Base-by-base conservation (phyloP, 2,797 vertebrate genomes). In the Gambelia wislizenii region DNA sequence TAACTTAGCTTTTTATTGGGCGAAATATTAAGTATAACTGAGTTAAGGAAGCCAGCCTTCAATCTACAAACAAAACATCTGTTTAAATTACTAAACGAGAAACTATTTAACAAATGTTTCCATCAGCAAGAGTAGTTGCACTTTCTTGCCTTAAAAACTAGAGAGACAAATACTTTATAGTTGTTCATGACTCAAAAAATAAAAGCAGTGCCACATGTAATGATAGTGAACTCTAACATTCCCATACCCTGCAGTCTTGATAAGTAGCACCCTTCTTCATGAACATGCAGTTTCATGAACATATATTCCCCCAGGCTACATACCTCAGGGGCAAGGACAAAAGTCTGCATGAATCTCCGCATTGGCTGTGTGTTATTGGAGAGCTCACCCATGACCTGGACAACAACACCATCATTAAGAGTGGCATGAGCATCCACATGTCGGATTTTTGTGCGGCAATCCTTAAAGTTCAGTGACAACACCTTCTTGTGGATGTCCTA, bases 401-500 rank as follows among this genome's bases (percentile, higher is more conserved):
- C 99, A 83, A 99, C 99, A 90, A 99, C 99, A 0, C 99, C 99
- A 30, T 99, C 99, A 0, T 98, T 99, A 83, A 99, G 97, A 4
- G 99, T 99, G 85, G 99, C 98, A 2, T 99, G 99, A 47, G 99
- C 99, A 33, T 99, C 99, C 90, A 99, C 99, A 0, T 99, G 99
- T 2, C 98, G 96, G 91, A 99, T 99, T 97, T 99, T 99, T 0
- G 98, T 99, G 96, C 99, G 98, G 92, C 99, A 99, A 6, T 99
- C 98, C 8, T 98, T 98, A 94, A 99, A 99, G 94, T 98, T 99
- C 93, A 99, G 96, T 2, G 98, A 99, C 98, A 99, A 98, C 90
- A 99, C 99, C 90, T 98, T 98, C 96, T 99, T 98, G 87, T 99
- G 98, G 95, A 99, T 99, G 93, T 99, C 99, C 99, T 99, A 85